Evolutionary conservation across 2,888 invertebrate species (phyloP).

Genomic region (Caenorhabditis sulstoni): DNA sequence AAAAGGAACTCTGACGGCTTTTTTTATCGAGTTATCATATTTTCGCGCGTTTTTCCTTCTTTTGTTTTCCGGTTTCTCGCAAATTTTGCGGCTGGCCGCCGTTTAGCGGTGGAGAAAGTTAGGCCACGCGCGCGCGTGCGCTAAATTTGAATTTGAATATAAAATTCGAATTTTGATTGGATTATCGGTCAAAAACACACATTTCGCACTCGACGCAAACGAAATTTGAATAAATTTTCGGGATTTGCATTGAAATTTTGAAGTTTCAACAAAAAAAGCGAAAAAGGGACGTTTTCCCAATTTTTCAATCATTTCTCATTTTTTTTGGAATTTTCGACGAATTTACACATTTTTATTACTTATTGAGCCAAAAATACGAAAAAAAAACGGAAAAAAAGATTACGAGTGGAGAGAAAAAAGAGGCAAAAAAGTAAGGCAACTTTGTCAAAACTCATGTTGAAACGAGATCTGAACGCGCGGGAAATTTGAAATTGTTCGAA

Average conservation of each 20-base stretch:
- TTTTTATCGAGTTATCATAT: conserved; percentile 33
- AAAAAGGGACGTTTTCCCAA: too few relatives aligned
- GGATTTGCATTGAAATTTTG: too few relatives aligned
- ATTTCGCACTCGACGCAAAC: too few relatives aligned
- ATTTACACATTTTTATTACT: background rate
- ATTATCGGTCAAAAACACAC: background rate
- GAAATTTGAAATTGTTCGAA: background rate
- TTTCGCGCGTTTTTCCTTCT: conserved; percentile 20
- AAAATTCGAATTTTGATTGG: background rate
- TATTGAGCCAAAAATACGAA: background rate
- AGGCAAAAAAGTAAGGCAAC: too few relatives aligned
- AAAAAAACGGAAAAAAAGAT: conserved; percentile 6
- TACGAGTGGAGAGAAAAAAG: background rate
- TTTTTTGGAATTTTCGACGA: conserved; percentile 1
- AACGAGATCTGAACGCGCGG: conserved; percentile 38
- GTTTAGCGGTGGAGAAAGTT: too few relatives aligned
- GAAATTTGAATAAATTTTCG: too few relatives aligned
- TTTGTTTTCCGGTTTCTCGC: background rate
- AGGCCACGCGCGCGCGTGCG: background rate
- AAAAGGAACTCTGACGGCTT: background rate
- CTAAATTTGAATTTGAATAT: too few relatives aligned
- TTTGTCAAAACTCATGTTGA: conserved; percentile 25
- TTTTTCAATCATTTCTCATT: background rate
- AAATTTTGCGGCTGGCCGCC: conserved; percentile 15
- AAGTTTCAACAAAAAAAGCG: too few relatives aligned